phyloP scores from a whole-genome alignment of 2,113 vertebrate genomes.

The Istiophorus platypterus region DNA sequence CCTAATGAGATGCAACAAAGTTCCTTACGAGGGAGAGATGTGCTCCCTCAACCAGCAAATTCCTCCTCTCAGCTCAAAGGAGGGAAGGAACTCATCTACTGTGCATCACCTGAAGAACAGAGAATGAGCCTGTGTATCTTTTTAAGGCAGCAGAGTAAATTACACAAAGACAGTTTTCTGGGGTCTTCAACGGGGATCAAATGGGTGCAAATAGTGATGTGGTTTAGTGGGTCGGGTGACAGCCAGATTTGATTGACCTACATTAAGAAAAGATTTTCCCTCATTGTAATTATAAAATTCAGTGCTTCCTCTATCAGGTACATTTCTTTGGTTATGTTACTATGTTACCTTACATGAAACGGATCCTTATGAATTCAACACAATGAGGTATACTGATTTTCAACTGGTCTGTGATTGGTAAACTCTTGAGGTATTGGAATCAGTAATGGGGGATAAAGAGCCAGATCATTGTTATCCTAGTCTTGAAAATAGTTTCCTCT shows the following conservation, averaged over 20 bases:
- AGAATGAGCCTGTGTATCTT: constrained; percentile 12
- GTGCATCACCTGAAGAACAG: constrained; percentile 43
- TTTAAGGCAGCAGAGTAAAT: constrained; percentile 10
- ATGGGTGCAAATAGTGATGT: not conserved
- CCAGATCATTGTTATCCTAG: too few relatives aligned
- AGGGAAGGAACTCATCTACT: constrained; percentile 47
- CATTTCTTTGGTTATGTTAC: not conserved
- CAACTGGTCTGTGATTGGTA: too few relatives aligned
- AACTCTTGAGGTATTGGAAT: too few relatives aligned
- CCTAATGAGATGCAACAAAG: constrained; percentile 84
- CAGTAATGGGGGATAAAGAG: too few relatives aligned
- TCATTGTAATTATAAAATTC: not conserved
- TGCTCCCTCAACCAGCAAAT: constrained; percentile 80
- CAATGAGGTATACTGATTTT: too few relatives aligned
- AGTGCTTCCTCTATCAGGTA: not conserved
- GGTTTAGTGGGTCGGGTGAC: constrained; percentile 6
- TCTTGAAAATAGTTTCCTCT: too few relatives aligned
- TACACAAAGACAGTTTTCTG: not conserved
- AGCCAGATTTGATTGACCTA: not conserved
- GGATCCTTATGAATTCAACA: too few relatives aligned
- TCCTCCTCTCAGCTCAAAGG: constrained; percentile 61
- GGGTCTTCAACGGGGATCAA: not conserved
- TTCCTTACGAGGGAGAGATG: constrained; percentile 77
- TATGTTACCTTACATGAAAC: too few relatives aligned
- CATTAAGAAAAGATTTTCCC: not conserved